These are phyloP conservation scores for Parnassius apollo DNA, from an alignment of 2,888 invertebrate species.

Conservation along the genomic window DNA sequence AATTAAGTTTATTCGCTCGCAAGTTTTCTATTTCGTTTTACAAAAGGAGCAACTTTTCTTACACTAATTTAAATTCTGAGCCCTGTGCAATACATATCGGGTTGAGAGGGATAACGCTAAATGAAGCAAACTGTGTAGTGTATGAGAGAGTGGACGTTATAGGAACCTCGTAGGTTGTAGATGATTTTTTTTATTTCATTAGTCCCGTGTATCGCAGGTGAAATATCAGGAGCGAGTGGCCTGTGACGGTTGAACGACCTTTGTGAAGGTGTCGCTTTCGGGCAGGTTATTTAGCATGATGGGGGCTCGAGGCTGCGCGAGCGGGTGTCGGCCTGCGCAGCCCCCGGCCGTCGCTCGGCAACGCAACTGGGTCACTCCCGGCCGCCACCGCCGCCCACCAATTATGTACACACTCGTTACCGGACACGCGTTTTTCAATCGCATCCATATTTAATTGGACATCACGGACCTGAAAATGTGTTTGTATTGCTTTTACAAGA, in stretches of 20 bases:
- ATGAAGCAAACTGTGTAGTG: slow-evolving; percentile 11
- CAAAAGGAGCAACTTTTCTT: slow-evolving; percentile 42
- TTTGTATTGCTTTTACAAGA: slow-evolving; percentile 69
- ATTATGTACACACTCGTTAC: slow-evolving; percentile 82
- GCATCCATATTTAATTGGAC: slow-evolving; percentile 82
- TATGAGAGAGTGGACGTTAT: slow-evolving; percentile 23
- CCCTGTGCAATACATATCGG: slow-evolving; percentile 10
- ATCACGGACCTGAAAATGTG: slow-evolving; percentile 77
- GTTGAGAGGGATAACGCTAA: background rate
- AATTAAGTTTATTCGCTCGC: slow-evolving; percentile 78
- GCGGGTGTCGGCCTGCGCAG: slow-evolving; percentile 45
- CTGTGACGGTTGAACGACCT: slow-evolving; percentile 79
- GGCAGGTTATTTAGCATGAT: slow-evolving; percentile 73
- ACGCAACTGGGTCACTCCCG: slow-evolving; percentile 80
- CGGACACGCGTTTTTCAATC: slow-evolving; percentile 82
- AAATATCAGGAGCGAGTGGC: slow-evolving; percentile 55
- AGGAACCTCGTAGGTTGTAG: slow-evolving; percentile 23
- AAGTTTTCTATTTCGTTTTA: slow-evolving; percentile 63
- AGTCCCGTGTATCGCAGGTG: slow-evolving; percentile 37
- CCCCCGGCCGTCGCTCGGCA: slow-evolving; percentile 72
- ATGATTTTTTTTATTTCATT: slow-evolving; percentile 4
- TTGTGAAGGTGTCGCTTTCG: slow-evolving; percentile 79
- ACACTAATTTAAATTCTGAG: slow-evolving; percentile 26
- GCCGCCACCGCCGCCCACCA: slow-evolving; percentile 72
- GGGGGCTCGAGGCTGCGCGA: slow-evolving; percentile 43